Evolutionary conservation across 1,140 invertebrate genomes (phyloP), one percentile per base, ranked within the genome.

Genomic region (Trichogramma pretiosum): DNA sequence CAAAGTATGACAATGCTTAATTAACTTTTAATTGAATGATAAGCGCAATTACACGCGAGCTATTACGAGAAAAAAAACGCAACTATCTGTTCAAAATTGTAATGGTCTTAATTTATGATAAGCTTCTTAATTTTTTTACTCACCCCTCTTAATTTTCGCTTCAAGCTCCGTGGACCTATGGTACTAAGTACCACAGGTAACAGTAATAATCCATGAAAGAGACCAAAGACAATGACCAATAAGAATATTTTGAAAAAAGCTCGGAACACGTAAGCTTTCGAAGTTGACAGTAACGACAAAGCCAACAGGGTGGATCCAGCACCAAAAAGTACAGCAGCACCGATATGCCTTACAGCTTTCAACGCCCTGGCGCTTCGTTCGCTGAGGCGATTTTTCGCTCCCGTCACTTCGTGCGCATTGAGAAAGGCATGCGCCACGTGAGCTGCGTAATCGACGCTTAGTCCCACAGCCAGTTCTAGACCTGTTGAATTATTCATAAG

Each of bases 371-470:
- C 75, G 13, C 73, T 62, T 38, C 80, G 75, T 50, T 75, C 67
- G 17, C 78, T 26, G 11, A 13, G 9, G 10, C 34, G 40, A 7
- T 79, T 40, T 66, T 68, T 34, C 51, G 17, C 2, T 1, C 51
- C 37, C 64, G 65, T 5, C 67, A 76, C 49, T 35, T 46, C 36
- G 9, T 47, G 42, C 17, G 68, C 59, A 22, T 74, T 76, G 53
- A 89, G 74, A 64, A 89, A 91, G 3, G 82, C 83, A 56, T 89
- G 85, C n/a, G 85, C 87, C 9, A 93, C 82, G 63, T 93, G 89
- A 5, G 88, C 87, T 0, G 88, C 87, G 54, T 92, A 89, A 72
- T 93, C 89, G 1, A 93, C 87, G 58, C 87, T 89, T 24, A 93
- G 73, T 26, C 89, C 89, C 55, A 91, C 85, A n/a, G 83, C 86